These are phyloP conservation scores for Spinus pinus DNA, from an alignment of 2,797 vertebrate species.

Conservation along the genomic window DNA sequence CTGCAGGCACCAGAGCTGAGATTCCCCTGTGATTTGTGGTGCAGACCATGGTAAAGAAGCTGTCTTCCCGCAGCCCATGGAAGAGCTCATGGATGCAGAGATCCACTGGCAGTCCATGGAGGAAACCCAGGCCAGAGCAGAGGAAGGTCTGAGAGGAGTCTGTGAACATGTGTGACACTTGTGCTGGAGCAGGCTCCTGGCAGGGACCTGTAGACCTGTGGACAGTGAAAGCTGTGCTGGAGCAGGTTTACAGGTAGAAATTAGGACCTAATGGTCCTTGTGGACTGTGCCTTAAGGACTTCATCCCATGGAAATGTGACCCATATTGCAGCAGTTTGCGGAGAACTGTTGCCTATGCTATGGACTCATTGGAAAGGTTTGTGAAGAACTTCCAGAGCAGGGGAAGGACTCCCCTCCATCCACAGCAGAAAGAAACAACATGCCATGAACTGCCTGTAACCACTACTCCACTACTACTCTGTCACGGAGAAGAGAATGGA, in stretches of 20 bases:
- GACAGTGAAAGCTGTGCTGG: accelerated
- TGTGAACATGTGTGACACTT: accelerated
- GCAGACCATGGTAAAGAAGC: neutral
- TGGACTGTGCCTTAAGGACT: neutral
- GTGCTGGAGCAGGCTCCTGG: neutral
- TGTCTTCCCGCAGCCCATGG: neutral
- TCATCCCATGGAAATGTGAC: neutral
- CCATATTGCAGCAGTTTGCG: neutral
- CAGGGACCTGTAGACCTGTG: accelerated
- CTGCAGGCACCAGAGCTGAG: accelerated
- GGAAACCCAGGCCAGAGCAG: neutral
- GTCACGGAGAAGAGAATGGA: neutral
- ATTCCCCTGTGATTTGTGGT: neutral
- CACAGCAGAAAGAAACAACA: neutral
- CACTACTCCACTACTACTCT: neutral
- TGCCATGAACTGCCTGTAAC: neutral
- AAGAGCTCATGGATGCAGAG: neutral
- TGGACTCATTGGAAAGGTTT: neutral
- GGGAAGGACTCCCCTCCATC: neutral
- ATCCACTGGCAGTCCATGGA: neutral
- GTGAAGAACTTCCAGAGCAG: neutral
- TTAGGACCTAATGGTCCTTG: no score
- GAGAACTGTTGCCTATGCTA: neutral
- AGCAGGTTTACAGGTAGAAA: neutral
- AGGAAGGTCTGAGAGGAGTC: neutral